These are phyloP conservation scores for Lathronympha strigana DNA, from an alignment of 2,888 invertebrate species.

Conservation along the genomic window DNA sequence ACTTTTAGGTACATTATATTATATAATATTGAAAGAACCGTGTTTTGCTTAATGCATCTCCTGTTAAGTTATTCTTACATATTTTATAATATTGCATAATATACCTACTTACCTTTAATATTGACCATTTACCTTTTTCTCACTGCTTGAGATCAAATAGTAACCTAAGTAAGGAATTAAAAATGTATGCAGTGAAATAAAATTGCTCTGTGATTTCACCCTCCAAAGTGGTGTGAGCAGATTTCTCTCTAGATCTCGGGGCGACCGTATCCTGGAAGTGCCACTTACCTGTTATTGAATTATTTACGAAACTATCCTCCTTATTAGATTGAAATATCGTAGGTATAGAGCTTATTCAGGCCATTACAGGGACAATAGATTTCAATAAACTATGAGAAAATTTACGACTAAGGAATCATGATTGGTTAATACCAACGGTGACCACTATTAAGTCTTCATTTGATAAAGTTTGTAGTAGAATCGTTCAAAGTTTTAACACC, in stretches of 20 bases:
- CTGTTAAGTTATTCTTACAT: not conserved
- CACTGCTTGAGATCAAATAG: slow-evolving; percentile 1
- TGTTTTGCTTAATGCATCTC: too few relatives aligned
- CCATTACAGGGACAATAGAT: slow-evolving; percentile 53
- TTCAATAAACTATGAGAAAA: slow-evolving; percentile 45
- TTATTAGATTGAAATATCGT: slow-evolving; percentile 79
- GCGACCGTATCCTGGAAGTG: slow-evolving; percentile 74
- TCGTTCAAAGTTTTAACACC: slow-evolving; percentile 46
- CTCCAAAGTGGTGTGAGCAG: slow-evolving; percentile 58
- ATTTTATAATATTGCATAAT: not conserved
- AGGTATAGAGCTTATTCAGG: slow-evolving; percentile 56
- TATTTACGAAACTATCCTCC: slow-evolving; percentile 79
- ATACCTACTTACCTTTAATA: not conserved
- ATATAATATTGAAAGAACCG: too few relatives aligned
- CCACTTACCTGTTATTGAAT: slow-evolving; percentile 82
- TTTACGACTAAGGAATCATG: slow-evolving; percentile 22
- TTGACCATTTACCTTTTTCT: not conserved
- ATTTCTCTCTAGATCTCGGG: slow-evolving; percentile 62
- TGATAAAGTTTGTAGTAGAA: slow-evolving; percentile 27
- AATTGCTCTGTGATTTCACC: slow-evolving; percentile 68
- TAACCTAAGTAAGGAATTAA: slow-evolving; percentile 59
- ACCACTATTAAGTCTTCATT: slow-evolving; percentile 41
- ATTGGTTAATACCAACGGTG: slow-evolving; percentile 17
- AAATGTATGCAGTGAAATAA: slow-evolving; percentile 73
- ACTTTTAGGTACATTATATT: too few relatives aligned